Evolutionary conservation across 2,797 vertebrate species (phyloP), one percentile per base, ranked within the genome.

Genomic region (Sebastes umbrosus): DNA sequence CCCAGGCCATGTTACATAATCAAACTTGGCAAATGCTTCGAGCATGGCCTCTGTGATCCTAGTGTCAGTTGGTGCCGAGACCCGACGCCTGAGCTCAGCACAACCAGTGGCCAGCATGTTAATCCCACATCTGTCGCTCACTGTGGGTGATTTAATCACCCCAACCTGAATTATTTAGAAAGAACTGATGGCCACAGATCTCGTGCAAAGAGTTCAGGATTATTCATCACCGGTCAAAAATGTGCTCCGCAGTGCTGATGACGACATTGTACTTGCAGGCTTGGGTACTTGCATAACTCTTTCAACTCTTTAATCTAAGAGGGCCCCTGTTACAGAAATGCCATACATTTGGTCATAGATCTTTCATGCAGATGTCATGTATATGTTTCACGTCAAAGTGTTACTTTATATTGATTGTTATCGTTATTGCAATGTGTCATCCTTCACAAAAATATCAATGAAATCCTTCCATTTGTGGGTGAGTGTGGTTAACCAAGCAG

Each of bases 91-190:
- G 84, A 92, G 85, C 84, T 91, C 89, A 88, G 89, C 84, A 85
- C 84, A 88, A 80, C 84, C 75, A 72, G 77, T 32, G 71, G 86
- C 86, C 75, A 66, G 84, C 72, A 39, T 43, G 77, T 67, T 93
- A 90, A 91, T 91, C 90, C 88, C 76, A 73, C 88, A 90, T 84
- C 84, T 88, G 88, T 87, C 88, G 80, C 87, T 90, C 78, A 84
- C 50, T 82, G 80, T 29, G 80, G 68, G 57, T 80, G 78, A 90
- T 69, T 88, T 84, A 73, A 84, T 88, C 83, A 82, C 80, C 88
- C 80, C 72, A 66, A 87, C 68, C 78, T 87, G 65, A 89, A 84
- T 89, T 83, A 86, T 87, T 92, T 71, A 88, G 52, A 73, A 83
- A 83, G 24, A 87, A 75, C 57, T 24, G 73, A 82, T 82, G 73